Percentiles rank a stretch among this genome's conserved stretches.
phyloP scores from a whole-genome alignment of 2,888 invertebrate genomes.

The Dynastes maya region DNA sequence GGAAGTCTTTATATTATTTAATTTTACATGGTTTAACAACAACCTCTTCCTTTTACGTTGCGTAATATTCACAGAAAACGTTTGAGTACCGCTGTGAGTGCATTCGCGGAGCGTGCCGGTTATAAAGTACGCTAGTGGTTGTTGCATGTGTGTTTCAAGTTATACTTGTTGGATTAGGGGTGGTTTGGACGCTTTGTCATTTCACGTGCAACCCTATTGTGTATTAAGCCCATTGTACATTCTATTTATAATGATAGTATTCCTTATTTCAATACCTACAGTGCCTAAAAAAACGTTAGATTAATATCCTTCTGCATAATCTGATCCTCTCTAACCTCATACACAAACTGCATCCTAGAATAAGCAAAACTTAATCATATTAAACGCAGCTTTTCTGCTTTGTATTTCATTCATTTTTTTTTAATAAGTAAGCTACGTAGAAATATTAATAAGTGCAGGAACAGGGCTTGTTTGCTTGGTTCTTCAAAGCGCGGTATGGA shows the following conservation, averaged over 20 bases:
- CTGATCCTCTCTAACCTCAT: not conserved
- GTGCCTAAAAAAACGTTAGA: slow-evolving; percentile 48
- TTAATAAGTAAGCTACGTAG: no score
- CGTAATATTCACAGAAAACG: not conserved
- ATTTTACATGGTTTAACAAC: no score
- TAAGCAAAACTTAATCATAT: slow-evolving; percentile 13
- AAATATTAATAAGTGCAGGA: no score
- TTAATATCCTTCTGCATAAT: slow-evolving; percentile 33
- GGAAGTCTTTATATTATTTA: no score
- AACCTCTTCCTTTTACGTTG: no score
- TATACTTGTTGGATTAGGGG: slow-evolving; percentile 70
- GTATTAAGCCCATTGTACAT: slow-evolving; percentile 65
- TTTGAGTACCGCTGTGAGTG: slow-evolving; percentile 41
- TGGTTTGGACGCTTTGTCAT: slow-evolving; percentile 69
- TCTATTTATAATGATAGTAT: slow-evolving; percentile 67
- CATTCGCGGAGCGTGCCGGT: slow-evolving; percentile 65
- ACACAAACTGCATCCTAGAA: slow-evolving; percentile 18
- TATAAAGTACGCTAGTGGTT: slow-evolving; percentile 60
- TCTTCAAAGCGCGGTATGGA: no score
- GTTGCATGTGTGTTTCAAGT: slow-evolving; percentile 69
- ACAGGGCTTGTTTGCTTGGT: no score
- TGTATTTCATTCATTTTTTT: no score
- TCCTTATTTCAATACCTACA: slow-evolving; percentile 62
- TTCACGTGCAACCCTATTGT: slow-evolving; percentile 68
- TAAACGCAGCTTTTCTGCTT: not conserved